phyloP scores from a whole-genome alignment of 2,797 vertebrate species.

The Neopelma chrysocephalum region DNA sequence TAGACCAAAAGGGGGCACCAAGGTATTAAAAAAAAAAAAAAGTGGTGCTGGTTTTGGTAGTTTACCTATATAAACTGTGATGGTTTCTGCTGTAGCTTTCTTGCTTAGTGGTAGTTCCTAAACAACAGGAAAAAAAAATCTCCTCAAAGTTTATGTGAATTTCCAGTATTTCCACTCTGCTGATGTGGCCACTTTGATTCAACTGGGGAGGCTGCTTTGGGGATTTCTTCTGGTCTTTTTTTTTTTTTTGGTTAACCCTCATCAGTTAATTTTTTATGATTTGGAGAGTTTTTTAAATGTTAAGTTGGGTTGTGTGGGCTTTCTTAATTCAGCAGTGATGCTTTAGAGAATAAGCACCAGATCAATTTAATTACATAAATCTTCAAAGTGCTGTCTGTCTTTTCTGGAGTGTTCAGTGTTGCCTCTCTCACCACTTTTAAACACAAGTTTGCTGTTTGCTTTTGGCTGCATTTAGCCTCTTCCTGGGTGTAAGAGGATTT shows the following conservation, averaged over 20 bases:
- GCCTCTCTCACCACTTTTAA: background rate
- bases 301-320: background rate
- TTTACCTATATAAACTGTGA: background rate
- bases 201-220: background rate
- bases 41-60: background rate
- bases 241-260: background rate
- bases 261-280: background rate
- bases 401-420: background rate
- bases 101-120: background rate
- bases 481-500: background rate
- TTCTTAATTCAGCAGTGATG: background rate
- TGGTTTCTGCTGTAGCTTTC: background rate
- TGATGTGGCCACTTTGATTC: background rate
- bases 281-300: background rate
- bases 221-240: background rate
- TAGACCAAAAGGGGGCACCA: constrained; percentile 96
- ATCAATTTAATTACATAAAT: background rate
- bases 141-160: background rate
- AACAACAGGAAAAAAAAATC: background rate
- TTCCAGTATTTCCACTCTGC: background rate
- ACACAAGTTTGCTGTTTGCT: background rate
- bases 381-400: background rate
- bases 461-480: background rate
- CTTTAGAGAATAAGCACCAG: background rate
- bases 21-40: constrained; percentile 69